Evolutionary conservation across 2,888 invertebrate species (phyloP).

Genomic region (Fragum fragum): DNA sequence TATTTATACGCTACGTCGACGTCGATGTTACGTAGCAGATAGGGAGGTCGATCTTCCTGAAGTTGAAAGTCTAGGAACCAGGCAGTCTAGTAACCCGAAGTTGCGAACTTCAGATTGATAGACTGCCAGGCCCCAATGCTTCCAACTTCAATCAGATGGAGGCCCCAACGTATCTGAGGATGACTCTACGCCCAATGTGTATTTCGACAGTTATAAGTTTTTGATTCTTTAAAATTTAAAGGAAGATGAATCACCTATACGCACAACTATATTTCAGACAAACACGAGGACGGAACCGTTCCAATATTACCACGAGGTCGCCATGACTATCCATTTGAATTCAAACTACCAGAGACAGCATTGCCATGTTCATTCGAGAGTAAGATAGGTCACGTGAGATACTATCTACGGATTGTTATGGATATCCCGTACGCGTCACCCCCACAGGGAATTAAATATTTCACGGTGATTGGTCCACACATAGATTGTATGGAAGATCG

Average conservation of each 20-base stretch:
- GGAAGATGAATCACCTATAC: not conserved
- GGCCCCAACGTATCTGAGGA: no score
- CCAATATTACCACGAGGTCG: conserved; percentile 91
- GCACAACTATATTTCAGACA: conserved; percentile 79
- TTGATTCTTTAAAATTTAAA: no score
- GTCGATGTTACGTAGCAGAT: no score
- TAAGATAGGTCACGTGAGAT: conserved; percentile 91
- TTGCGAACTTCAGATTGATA: no score
- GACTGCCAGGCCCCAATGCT: no score
- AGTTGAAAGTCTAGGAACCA: no score
- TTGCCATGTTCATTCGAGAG: conserved; percentile 93
- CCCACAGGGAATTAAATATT: conserved; percentile 93
- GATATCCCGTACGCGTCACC: conserved; percentile 93
- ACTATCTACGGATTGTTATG: conserved; percentile 89
- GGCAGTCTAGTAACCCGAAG: no score
- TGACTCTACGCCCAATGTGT: no score
- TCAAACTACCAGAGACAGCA: conserved; percentile 91
- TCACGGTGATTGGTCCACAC: conserved; percentile 92
- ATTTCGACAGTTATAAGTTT: no score
- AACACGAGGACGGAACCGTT: conserved; percentile 80
- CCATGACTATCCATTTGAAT: conserved; percentile 91
- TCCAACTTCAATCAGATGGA: no score
- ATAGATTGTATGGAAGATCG: conserved; percentile 94
- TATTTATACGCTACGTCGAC: no score
- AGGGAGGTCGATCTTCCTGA: no score